Base-by-base conservation (phyloP, 2,797 vertebrate genomes). In the Melanotaenia boesemani region DNA sequence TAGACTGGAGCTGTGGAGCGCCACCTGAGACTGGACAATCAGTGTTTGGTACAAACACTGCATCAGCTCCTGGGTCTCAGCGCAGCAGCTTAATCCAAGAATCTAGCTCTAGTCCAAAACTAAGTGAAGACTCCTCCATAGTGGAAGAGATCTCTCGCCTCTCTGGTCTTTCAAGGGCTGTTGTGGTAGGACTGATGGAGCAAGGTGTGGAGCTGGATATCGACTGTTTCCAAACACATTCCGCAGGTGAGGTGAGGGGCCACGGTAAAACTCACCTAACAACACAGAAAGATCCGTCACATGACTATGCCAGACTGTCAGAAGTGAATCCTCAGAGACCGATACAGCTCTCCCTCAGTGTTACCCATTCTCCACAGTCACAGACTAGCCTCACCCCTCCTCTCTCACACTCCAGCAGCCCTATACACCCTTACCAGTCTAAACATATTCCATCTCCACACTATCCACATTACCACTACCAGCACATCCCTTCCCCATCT, bases 171-270 rank as follows among this genome's bases (percentile, higher is more conserved):
- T 93, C 95, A 2, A 85, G 88, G 81, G 86, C 94, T 2, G 94
- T 95, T 24, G 94, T 95, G 58, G 90, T 95, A 0, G 94, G 94
- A 52, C 90, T 96, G 56, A 95, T 95, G 94, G 94, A 95, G 74
- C 94, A 96, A 83, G 95, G 95, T 0, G 95, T 95, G 54, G 95
- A 95, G 81, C 83, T 95, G 55, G 95, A 96, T 61, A 88, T 94
- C 0, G 95, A 95, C 70, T 95, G 94, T 77, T 95, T 95, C 70
- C 88, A 88, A 73, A 89, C 81, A 3, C 93, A 95, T 37, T 28
- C 82, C 13, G 64, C 87, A 79, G 86, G 83, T 6, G 88, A 91
- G 80, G 82, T 61, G 80, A 90, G 79, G 83, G 69, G 73, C 71
- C 92, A 85, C 54, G 77, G 54, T 76, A 88, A 86, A 83, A 74